These are phyloP conservation scores for Euphysa ruthae DNA, from an alignment of 30 jellyfish, hydroid and myxozoan genomes.

Conservation along the genomic window DNA sequence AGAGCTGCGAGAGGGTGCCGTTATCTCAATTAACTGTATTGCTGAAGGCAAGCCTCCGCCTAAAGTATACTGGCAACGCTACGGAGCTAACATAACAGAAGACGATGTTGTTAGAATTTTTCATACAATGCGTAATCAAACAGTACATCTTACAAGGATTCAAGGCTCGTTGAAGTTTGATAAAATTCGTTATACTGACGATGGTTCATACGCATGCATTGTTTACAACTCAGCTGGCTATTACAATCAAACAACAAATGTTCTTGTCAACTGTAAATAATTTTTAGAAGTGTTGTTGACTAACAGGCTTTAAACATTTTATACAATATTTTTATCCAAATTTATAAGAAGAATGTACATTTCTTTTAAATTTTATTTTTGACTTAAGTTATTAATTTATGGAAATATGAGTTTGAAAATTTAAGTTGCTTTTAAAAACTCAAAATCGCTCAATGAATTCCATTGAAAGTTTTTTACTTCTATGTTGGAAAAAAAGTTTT, in stretches of 20 bases:
- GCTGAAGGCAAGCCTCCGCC: constrained; percentile 31
- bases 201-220: constrained; percentile 54
- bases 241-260: neutral
- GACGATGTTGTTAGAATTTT: neutral
- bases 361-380: no score
- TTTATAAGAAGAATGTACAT: no score
- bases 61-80: constrained; percentile 34
- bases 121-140: neutral
- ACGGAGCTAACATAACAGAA: constrained; percentile 20
- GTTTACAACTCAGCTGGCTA: constrained; percentile 51
- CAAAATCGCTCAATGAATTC: no score
- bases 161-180: constrained; percentile 7
- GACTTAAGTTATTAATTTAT: no score
- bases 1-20: constrained; percentile 7
- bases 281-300: no score
- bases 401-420: no score
- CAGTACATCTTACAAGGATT: neutral
- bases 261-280: constrained; percentile 15
- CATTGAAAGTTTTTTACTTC: no score
- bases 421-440: no score
- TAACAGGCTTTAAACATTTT: no score
- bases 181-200: constrained; percentile 37
- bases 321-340: no score
- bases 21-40: constrained; percentile 8
- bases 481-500: no score